These are phyloP conservation scores for Scartelaos histophorus DNA, from an alignment of 2,113 vertebrate genomes.

Conservation along the genomic window DNA sequence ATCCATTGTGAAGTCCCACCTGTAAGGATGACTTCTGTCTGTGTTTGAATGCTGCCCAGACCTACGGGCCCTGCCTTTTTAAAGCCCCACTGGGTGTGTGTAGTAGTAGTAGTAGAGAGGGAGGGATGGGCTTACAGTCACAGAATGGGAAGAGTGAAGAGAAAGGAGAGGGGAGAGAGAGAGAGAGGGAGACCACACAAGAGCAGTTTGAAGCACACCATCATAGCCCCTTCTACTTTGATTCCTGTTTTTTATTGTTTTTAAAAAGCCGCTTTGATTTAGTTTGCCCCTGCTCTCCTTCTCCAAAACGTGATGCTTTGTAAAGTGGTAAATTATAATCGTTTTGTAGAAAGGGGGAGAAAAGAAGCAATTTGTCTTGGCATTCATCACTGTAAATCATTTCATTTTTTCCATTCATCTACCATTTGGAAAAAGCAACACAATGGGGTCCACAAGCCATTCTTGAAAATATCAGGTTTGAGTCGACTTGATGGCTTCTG, in stretches of 20 bases:
- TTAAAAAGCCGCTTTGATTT: conserved; percentile 46
- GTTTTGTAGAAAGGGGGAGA: conserved; percentile 36
- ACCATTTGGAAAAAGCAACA: conserved; percentile 45
- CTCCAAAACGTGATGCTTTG: conserved; percentile 46
- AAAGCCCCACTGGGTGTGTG: conserved; percentile 74
- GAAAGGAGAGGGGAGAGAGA: conserved; percentile 27
- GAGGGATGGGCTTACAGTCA: conserved; percentile 73
- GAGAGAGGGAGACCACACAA: conserved; percentile 66
- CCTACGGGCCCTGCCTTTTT: conserved; percentile 75
- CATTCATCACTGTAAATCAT: conserved; percentile 53
- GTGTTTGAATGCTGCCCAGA: conserved; percentile 62
- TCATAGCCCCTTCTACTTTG: conserved; percentile 41
- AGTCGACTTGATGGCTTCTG: conserved; percentile 42
- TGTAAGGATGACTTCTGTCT: conserved; percentile 30
- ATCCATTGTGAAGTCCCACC: conserved; percentile 47
- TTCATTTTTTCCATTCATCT: conserved; percentile 51
- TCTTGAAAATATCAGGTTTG: conserved; percentile 46
- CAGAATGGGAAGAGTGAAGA: conserved; percentile 54
- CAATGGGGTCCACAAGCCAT: conserved; percentile 29
- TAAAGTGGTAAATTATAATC: conserved; percentile 63
- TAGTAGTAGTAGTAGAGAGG: conserved; percentile 51
- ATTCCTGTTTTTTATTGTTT: conserved; percentile 47
- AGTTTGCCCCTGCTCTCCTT: not conserved
- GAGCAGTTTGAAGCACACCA: conserved; percentile 29
- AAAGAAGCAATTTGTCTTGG: conserved; percentile 63